Conservation (phyloP, 2,113 vertebrate species). For the Nicator chloris region DNA sequence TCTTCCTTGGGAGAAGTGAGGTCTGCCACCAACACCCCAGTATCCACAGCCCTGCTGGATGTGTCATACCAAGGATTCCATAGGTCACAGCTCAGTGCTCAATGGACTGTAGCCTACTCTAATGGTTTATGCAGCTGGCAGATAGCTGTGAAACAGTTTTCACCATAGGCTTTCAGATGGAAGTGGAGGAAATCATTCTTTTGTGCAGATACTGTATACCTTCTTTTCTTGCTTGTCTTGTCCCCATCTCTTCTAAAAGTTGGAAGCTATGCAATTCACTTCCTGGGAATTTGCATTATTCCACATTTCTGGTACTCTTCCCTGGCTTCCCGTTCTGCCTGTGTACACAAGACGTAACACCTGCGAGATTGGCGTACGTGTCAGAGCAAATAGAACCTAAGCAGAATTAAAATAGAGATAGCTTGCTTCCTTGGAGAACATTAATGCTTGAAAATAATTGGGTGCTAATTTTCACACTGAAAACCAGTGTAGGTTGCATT, state of each 20-base stretch:
- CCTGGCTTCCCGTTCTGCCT: constrained; percentile 30
- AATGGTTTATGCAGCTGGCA: background rate
- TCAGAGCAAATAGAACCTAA: constrained; percentile 20
- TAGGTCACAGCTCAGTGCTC: background rate
- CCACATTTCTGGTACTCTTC: constrained; percentile 27
- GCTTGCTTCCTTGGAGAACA: background rate
- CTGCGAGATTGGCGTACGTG: background rate
- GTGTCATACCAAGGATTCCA: background rate
- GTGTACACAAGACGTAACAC: background rate
- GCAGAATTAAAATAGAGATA: constrained; percentile 33
- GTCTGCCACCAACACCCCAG: background rate
- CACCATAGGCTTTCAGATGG: background rate
- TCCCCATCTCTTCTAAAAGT: background rate
- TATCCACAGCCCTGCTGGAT: background rate
- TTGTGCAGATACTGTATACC: background rate
- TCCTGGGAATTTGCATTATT: constrained; percentile 3
- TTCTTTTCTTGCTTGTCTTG: background rate
- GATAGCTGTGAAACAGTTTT: background rate
- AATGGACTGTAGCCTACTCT: background rate
- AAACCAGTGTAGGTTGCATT: constrained; percentile 21
- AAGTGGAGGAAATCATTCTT: background rate
- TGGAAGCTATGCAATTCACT: background rate
- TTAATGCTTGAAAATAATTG: constrained; percentile 2
- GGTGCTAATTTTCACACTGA: constrained; percentile 34
- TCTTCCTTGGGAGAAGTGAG: background rate